Evolutionary conservation across 2,888 invertebrate genomes (phyloP).

Genomic region (Conus canariensis): DNA sequence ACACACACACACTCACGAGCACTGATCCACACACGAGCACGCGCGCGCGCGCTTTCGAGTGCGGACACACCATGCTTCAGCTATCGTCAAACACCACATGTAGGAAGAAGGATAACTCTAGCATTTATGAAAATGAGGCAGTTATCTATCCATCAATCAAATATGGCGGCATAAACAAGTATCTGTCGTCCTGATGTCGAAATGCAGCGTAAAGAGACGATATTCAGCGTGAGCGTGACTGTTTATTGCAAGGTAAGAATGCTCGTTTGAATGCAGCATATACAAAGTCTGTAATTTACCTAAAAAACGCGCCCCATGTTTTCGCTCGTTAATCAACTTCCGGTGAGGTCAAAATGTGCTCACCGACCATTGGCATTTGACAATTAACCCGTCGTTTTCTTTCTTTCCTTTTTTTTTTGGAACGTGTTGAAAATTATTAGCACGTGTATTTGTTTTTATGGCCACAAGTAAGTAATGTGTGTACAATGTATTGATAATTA

Average conservation of each 20-base stretch:
- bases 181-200: neutral
- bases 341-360: conserved; percentile 30
- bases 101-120: conserved; percentile 17
- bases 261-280: neutral
- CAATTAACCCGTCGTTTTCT: neutral
- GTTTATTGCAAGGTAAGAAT: neutral
- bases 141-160: conserved; percentile 33
- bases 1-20: too few relatives aligned
- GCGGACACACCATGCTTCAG: neutral
- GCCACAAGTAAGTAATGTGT: neutral
- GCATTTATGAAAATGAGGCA: conserved; percentile 30
- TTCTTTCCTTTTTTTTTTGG: neutral
- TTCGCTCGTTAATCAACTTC: conserved; percentile 6
- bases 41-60: too few relatives aligned
- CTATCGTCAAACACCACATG: neutral
- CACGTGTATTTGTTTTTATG: conserved; percentile 3
- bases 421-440: neutral
- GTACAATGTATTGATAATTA: too few relatives aligned
- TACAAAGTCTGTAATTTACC: neutral
- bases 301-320: neutral
- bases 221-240: neutral
- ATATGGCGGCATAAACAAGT: conserved; percentile 39
- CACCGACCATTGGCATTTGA: neutral
- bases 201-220: neutral
- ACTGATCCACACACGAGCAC: too few relatives aligned